Conservation (phyloP, 2,888 invertebrate species). For the Platerodrilus igneus region DNA sequence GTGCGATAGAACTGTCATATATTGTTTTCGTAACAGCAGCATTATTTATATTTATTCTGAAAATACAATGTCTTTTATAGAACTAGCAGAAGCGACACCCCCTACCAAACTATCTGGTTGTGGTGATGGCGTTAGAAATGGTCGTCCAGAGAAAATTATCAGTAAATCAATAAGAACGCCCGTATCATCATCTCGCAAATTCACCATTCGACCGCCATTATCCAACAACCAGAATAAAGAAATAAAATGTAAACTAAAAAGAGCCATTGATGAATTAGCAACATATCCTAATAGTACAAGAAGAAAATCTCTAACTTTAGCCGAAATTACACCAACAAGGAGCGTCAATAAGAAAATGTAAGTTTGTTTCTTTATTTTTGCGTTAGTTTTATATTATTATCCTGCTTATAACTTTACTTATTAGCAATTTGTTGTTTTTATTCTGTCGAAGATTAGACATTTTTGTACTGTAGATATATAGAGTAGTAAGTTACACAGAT, state of each 20-base stretch:
- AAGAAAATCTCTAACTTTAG: constrained; percentile 12
- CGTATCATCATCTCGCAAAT: constrained; percentile 18
- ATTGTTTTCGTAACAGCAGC: constrained; percentile 16
- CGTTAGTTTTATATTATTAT: no score
- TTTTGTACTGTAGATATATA: no score
- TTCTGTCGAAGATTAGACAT: no score
- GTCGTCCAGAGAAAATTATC: background rate
- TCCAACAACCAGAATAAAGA: constrained; percentile 6
- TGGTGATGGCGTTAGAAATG: constrained; percentile 15
- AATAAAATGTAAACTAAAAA: constrained; percentile 11
- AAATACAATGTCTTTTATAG: constrained; percentile 16
- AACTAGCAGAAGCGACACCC: constrained; percentile 8
- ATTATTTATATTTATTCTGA: no score
- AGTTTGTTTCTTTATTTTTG: no score
- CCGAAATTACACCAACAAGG: constrained; percentile 17
- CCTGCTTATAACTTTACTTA: no score
- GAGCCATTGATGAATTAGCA: constrained; percentile 11
- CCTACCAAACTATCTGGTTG: constrained; percentile 9
- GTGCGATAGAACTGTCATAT: constrained; percentile 13
- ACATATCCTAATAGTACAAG: constrained; percentile 8
- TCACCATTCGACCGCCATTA: constrained; percentile 10
- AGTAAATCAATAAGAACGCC: constrained; percentile 3
- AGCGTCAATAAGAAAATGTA: background rate
- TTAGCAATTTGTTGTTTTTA: no score
- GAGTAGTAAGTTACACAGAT: no score